Percentiles rank a stretch among this genome's conserved stretches.
Evolutionary conservation across 2,888 invertebrate genomes (phyloP).

Genomic region (Endomychus coccineus): DNA sequence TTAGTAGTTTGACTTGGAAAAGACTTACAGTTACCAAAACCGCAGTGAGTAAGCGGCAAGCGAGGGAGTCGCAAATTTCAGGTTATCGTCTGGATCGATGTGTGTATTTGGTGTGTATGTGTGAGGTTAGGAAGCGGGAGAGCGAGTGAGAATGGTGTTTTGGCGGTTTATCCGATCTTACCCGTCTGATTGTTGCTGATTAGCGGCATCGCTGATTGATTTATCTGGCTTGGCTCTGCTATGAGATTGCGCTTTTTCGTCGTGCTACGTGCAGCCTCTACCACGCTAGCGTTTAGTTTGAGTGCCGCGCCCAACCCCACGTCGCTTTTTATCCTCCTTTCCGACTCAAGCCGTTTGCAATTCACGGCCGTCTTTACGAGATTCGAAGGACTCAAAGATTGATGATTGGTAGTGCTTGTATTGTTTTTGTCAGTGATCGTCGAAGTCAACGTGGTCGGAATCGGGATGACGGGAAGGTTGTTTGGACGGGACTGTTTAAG

Average conservation of each 20-base stretch:
- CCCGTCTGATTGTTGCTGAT: slow-evolving; percentile 53
- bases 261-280: slow-evolving; percentile 25
- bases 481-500: slow-evolving; percentile 27
- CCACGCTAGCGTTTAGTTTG: slow-evolving; percentile 30
- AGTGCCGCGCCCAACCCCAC: slow-evolving; percentile 32
- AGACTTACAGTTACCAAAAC: too few relatives aligned
- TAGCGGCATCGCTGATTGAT: slow-evolving; percentile 41
- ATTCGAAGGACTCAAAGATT: slow-evolving; percentile 55
- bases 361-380: slow-evolving; percentile 59
- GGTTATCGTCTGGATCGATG: too few relatives aligned
- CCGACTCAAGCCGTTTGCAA: slow-evolving; percentile 53
- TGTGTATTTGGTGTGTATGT: too few relatives aligned
- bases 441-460: slow-evolving; percentile 20
- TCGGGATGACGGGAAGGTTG: slow-evolving; percentile 15
- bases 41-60: too few relatives aligned
- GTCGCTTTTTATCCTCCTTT: slow-evolving; percentile 39
- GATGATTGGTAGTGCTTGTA: slow-evolving; percentile 8
- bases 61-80: too few relatives aligned
- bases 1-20: too few relatives aligned
- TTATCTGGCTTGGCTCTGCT: slow-evolving; percentile 45
- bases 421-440: slow-evolving; percentile 25
- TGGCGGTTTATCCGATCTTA: slow-evolving; percentile 50
- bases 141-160: too few relatives aligned
- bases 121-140: too few relatives aligned
- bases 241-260: slow-evolving; percentile 45